A percentile compares a stretch with the other conserved stretches of the same genome.
These are phyloP conservation scores for Rhinichthys osculus DNA, from an alignment of 2,797 vertebrate genomes.

Conservation along the genomic window DNA sequence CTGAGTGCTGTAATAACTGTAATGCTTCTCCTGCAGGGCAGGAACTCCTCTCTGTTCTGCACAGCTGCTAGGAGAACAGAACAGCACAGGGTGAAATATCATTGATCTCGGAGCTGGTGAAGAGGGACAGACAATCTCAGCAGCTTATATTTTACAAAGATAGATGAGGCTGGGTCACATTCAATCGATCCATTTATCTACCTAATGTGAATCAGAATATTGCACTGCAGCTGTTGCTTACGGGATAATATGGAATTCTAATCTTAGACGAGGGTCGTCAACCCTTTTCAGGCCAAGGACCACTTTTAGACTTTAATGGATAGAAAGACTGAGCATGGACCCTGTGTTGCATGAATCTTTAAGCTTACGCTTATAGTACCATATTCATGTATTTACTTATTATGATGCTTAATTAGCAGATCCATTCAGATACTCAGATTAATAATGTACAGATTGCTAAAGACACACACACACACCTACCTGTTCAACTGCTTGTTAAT, in stretches of 20 bases:
- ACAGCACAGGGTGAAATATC: constrained; percentile 8
- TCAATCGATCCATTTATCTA: constrained; percentile 18
- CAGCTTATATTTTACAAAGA: constrained; percentile 20
- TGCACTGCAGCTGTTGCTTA: constrained; percentile 6
- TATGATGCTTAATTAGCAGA: neutral
- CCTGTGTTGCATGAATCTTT: neutral
- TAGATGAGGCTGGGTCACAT: constrained; percentile 29
- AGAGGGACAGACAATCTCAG: constrained; percentile 17
- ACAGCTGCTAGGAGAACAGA: neutral
- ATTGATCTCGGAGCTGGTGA: constrained; percentile 20
- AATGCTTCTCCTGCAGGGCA: constrained; percentile 36
- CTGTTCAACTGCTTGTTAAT: no score
- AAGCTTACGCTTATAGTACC: neutral
- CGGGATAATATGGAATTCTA: neutral
- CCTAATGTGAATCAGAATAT: constrained; percentile 24
- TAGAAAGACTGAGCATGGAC: neutral
- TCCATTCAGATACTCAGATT: neutral
- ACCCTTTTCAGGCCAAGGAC: neutral
- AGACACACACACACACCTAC: no score
- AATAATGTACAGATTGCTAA: neutral
- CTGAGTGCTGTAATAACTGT: constrained; percentile 19
- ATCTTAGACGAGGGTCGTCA: neutral
- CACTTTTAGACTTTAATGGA: neutral
- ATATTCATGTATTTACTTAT: neutral
- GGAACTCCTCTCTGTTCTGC: constrained; percentile 18